Conservation (phyloP, 2,797 vertebrate genomes). For the Moxostoma hubbsi region DNA sequence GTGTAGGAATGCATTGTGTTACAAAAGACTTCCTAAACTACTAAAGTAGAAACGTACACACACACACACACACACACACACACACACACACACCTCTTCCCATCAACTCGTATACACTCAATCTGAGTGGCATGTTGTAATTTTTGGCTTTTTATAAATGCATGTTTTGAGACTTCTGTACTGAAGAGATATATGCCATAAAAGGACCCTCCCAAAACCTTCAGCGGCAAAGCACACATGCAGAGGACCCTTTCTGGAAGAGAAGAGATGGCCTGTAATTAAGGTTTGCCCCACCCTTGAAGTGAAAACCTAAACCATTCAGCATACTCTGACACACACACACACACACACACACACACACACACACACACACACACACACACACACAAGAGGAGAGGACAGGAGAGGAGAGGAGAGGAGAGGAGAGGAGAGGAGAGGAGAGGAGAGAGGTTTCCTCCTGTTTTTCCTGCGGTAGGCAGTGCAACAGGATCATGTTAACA, state of each 20-base stretch:
- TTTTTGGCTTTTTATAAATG: conserved; percentile 55
- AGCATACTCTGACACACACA: conserved; percentile 1
- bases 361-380: no score
- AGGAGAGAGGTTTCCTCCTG: background rate
- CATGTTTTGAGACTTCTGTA: conserved; percentile 48
- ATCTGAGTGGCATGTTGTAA: conserved; percentile 39
- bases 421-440: conserved; percentile 61
- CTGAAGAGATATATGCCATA: conserved; percentile 28
- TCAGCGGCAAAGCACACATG: conserved; percentile 33
- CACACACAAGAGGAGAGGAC: conserved; percentile 48
- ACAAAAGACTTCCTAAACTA: conserved; percentile 39
- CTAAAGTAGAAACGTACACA: conserved; percentile 27
- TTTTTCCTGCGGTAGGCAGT: conserved; percentile 11
- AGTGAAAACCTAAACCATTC: conserved; percentile 56
- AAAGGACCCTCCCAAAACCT: conserved; percentile 45
- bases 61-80: background rate
- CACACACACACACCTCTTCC: no score
- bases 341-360: conserved; percentile 43
- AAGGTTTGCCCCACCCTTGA: conserved; percentile 54
- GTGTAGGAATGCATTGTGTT: conserved; percentile 74
- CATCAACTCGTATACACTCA: background rate
- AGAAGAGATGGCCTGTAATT: conserved; percentile 53
- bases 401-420: conserved; percentile 55
- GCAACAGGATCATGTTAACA: conserved; percentile 63
- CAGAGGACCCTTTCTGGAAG: conserved; percentile 56